phyloP scores from a whole-genome alignment of 1,140 invertebrate genomes.

The Danaus plexippus region DNA sequence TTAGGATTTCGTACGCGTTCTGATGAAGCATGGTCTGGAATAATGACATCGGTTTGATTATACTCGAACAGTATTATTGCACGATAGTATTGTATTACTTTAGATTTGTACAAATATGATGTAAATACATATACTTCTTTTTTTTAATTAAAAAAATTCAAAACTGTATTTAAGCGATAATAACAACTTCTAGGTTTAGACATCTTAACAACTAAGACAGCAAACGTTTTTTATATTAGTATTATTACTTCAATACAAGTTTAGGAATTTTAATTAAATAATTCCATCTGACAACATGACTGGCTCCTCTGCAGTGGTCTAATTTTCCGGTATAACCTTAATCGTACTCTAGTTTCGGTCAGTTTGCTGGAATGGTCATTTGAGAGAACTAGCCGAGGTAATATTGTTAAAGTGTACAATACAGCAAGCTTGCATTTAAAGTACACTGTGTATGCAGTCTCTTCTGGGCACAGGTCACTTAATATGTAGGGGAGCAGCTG shows the following conservation, averaged over 20 bases:
- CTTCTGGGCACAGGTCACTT: slow-evolving; percentile 15
- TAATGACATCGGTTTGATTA: slow-evolving; percentile 27
- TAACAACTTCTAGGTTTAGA: background rate
- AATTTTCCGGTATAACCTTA: slow-evolving; percentile 17
- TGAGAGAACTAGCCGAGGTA: slow-evolving; percentile 35
- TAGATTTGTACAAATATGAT: slow-evolving; percentile 2
- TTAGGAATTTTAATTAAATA: slow-evolving; percentile 13
- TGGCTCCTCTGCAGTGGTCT: too few species aligned
- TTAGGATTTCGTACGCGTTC: slow-evolving; percentile 28
- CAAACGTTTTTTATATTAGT: too few species aligned
- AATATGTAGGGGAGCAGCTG: slow-evolving; percentile 9
- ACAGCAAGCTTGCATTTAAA: slow-evolving; percentile 23
- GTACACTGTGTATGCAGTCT: slow-evolving; percentile 9
- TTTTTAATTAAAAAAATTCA: background rate
- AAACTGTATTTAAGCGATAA: slow-evolving; percentile 1
- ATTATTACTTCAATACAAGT: background rate
- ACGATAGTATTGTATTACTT: slow-evolving; percentile 9
- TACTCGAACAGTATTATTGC: slow-evolving; percentile 13
- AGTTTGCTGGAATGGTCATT: slow-evolving; percentile 30
- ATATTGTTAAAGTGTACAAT: slow-evolving; percentile 29
- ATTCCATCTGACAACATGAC: too few species aligned
- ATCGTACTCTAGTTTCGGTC: slow-evolving; percentile 35
- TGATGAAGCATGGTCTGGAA: slow-evolving; percentile 17
- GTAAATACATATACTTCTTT: background rate
- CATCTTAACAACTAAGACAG: too few species aligned